Percentiles rank a stretch among this genome's conserved stretches.
These are phyloP conservation scores for Dilophus febrilis DNA, from an alignment of 2,888 invertebrate genomes.

Conservation along the genomic window DNA sequence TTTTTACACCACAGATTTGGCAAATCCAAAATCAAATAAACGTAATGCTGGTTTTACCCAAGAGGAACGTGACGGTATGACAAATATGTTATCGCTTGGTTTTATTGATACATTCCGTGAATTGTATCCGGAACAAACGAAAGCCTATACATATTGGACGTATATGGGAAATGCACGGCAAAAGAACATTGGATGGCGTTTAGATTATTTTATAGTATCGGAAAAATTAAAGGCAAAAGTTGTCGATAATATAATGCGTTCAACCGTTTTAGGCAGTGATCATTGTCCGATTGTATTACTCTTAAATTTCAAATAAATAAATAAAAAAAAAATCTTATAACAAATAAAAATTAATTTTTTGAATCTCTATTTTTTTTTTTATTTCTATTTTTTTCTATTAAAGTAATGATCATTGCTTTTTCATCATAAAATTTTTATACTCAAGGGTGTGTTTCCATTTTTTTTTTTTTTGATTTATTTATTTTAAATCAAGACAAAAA, in stretches of 20 bases:
- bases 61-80: slow-evolving; percentile 86
- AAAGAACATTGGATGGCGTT: slow-evolving; percentile 91
- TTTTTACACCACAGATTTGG: too few species aligned
- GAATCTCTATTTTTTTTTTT: too few species aligned
- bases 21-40: slow-evolving; percentile 84
- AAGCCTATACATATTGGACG: slow-evolving; percentile 89
- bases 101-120: slow-evolving; percentile 79
- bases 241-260: slow-evolving; percentile 72
- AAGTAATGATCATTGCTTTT: too few species aligned
- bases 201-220: slow-evolving; percentile 91
- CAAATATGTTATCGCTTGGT: slow-evolving; percentile 59
- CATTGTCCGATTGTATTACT: slow-evolving; percentile 85
- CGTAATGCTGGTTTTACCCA: slow-evolving; percentile 91
- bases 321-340: too few species aligned
- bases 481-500: too few species aligned
- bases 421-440: too few species aligned
- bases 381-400: too few species aligned
- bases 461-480: too few species aligned
- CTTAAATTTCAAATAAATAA: slow-evolving; percentile 36
- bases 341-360: too few species aligned
- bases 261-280: slow-evolving; percentile 77
- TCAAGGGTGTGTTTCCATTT: too few species aligned
- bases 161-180: slow-evolving; percentile 75
- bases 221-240: slow-evolving; percentile 56
- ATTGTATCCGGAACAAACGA: slow-evolving; percentile 66